Evolutionary conservation across 2,113 vertebrate genomes (phyloP), one percentile per base, ranked within the genome.

Genomic region (Cnemophilus loriae): DNA sequence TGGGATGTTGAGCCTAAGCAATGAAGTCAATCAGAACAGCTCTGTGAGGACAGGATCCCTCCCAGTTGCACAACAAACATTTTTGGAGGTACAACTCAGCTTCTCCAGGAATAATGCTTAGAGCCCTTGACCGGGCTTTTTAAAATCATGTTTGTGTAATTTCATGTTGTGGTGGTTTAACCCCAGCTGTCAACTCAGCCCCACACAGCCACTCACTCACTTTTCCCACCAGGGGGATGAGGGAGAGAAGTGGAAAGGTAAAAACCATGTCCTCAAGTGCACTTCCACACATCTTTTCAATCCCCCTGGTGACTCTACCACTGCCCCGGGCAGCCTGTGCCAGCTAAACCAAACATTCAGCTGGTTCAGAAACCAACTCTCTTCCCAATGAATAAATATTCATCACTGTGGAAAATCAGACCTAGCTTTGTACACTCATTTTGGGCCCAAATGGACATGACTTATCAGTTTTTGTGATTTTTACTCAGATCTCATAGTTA

Each of bases 151-250:
- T n/a, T 39, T 75, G 10, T 46, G 18, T 10, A 21, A 35, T 55
- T 67, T 70, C 27, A 9, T 13, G 10, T 7, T 30, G 33, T 33
- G 7, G 7, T 82, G 19, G 19, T 82, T 77, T 63, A 73, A 89
- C 7, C 7, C n/a, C 59, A 82, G 68, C 10, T 6, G 10, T 26
- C 19, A 77, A 15, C 9, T 47, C 32, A 52, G n/a, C 14, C 19
- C 60, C 49, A 47, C 39, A 9, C n/a, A 59, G 19, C 9, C 30
- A 4, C 37, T 53, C 13, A 18, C 13, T 41, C 27, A 22, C 2
- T 30, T 42, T n/a, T 6, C 7, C 10, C 2, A n/a, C 1, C 9
- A 5, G 3, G 27, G 13, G 4, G 3, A 10, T 32, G 11, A 4
- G 24, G 18, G 23, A 78, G 23, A 32, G 17, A 41, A 55, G 0